Percentiles rank a stretch among this genome's conserved stretches.
Conservation (phyloP, 1,140 invertebrate species). For the Drepana arcuata region DNA sequence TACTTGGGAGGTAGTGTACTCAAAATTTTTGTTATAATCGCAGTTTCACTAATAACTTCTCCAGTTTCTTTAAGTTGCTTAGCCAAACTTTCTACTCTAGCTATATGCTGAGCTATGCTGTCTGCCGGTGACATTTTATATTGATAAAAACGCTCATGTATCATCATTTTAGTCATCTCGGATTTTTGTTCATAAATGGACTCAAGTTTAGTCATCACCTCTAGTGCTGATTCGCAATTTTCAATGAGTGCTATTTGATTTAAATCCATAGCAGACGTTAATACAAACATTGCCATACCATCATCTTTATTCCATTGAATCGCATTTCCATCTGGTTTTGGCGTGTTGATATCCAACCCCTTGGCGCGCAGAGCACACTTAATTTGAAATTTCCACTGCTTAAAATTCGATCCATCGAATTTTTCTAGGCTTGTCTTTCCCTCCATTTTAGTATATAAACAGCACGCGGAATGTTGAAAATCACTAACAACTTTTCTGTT, state of each 20-base stretch:
- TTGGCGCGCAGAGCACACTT: conserved; percentile 34
- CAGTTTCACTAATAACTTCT: conserved; percentile 43
- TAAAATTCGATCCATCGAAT: conserved; percentile 33
- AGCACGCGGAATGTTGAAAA: too few relatives aligned
- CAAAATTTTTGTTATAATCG: conserved; percentile 43
- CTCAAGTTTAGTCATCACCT: conserved; percentile 17
- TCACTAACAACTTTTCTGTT: too few relatives aligned
- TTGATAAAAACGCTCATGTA: conserved; percentile 43
- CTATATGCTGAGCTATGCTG: conserved; percentile 37
- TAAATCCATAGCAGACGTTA: conserved; percentile 37
- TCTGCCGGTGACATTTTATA: conserved; percentile 36
- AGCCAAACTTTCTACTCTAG: conserved; percentile 41
- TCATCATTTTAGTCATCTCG: conserved; percentile 39
- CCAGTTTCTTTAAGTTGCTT: conserved; percentile 34
- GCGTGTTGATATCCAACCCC: conserved; percentile 17
- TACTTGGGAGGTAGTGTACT: conserved; percentile 18
- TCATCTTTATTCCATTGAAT: conserved; percentile 29
- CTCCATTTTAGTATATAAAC: too few relatives aligned
- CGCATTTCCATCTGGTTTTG: conserved; percentile 11
- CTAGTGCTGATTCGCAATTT: conserved; percentile 25
- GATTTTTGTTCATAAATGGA: conserved; percentile 36
- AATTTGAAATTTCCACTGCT: conserved; percentile 39
- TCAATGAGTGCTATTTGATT: conserved; percentile 35
- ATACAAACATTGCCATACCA: conserved; percentile 31
- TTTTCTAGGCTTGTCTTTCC: conserved; percentile 11